Conservation (phyloP, 2,888 invertebrate species). For the Oegoconia quadripuncta region DNA sequence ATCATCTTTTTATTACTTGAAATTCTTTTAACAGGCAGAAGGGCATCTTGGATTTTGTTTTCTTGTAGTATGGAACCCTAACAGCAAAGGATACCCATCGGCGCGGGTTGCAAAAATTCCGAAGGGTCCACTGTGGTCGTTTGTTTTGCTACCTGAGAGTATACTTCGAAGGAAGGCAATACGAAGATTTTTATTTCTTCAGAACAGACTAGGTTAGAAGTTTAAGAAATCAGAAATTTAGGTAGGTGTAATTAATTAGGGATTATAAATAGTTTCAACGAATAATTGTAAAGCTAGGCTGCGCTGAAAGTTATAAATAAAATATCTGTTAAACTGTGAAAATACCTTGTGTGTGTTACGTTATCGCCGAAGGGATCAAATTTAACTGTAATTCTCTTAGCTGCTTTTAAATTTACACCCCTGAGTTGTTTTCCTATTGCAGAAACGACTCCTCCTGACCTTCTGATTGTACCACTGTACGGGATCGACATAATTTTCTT, state of each 20-base stretch:
- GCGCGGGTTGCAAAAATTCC: no score
- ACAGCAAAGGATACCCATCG: no score
- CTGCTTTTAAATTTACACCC: conserved; percentile 86
- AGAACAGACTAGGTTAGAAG: neutral
- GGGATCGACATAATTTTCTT: conserved; percentile 85
- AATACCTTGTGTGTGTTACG: conserved; percentile 81
- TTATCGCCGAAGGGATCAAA: conserved; percentile 92
- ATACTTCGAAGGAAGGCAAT: no score
- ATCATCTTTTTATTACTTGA: no score
- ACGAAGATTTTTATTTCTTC: no score
- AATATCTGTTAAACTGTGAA: no score
- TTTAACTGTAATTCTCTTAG: conserved; percentile 86
- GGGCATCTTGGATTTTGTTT: no score
- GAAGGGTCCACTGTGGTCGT: no score
- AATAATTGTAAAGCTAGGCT: neutral
- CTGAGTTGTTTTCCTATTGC: conserved; percentile 87
- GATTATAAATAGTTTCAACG: neutral
- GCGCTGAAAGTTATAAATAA: conserved; percentile 12
- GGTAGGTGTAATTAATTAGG: no score
- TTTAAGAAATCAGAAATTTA: neutral
- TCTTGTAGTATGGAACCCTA: no score
- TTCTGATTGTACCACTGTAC: conserved; percentile 82
- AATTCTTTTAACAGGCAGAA: no score
- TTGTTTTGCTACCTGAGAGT: no score
- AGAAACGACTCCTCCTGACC: conserved; percentile 84